Base-by-base conservation (phyloP, 2,888 invertebrate species). In the Diabrotica balteata region DNA sequence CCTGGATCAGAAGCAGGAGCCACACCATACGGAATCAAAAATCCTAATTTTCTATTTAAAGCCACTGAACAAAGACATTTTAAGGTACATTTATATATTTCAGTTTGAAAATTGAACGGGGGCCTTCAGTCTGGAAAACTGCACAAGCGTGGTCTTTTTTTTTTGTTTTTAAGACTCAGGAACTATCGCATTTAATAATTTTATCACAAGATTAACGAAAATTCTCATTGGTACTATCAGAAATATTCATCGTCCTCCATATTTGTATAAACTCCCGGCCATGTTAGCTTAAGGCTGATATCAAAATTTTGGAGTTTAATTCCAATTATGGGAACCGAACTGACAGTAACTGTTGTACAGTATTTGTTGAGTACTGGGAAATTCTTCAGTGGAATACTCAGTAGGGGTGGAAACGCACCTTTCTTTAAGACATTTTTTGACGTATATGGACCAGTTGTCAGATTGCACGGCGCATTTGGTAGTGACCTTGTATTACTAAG, bases 51-150 rank as follows among this genome's bases (percentile, higher is more conserved):
- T 76, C 88, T 89, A n/a, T 87, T 86, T 73, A 89, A 86, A 66
- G 86, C 81, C 42, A 88, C 78, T 8, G 81, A 76, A 84, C 86
- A 87, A 79, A 88, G 85, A 82, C 90, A 90, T 83, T 92, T 91
- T 73, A 91, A 85, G 58, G 88, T 86, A 91, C 92, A 92, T 78
- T 90, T 90, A 75, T 88, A 87, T 43, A 91, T 79, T 76, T 90
- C 89, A 66, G 86, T 85, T 57, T 86, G 84, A 72, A 91, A 86
- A 76, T 88, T 86, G 50, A 83, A 83, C 0, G 87, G 82, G 87
- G 86, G 0, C 89, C 89, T 75, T 91, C 90, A 80, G 87, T 86
- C 3, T 86, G 82, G 72, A 89, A 89, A 2, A 90, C 88, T 71
- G 88, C 86, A 68, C 87, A 86, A 53, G 89, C 88, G 75, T 90